Base-by-base conservation (phyloP, 2,113 vertebrate species). In the Epinephelus cyanopodus region DNA sequence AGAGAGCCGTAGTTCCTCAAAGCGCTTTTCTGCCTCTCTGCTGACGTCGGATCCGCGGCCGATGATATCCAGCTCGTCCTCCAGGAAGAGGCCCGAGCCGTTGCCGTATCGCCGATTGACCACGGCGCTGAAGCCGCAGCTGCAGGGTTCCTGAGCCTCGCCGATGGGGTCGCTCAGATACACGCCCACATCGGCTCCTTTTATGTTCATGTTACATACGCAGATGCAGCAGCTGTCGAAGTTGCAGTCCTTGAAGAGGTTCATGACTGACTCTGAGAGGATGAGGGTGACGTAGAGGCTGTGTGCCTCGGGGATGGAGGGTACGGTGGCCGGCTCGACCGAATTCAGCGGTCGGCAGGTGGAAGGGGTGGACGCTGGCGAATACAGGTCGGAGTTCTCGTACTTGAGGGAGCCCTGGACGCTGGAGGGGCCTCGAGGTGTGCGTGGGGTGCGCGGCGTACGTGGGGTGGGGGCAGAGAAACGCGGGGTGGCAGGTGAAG, bases 171-270 rank as follows among this genome's bases (percentile, higher is more conserved):
- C 98, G 14, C 97, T 97, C 93, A 99, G 97, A 96, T 99, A 99
- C 90, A 99, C 97, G 64, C 98, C 98, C 87, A 97, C 97, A 56
- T 99, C 98, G 19, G 98, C 97, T 91, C 98, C 98, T 95, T 97
- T 99, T 89, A 99, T 99, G 93, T 99, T 99, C 97, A 98, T 99
- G 94, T 99, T 99, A 90, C 98, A 99, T 47, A 98, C 98, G 39
- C 98, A 99, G 89, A 99, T 96, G 95, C 98, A 99, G 93, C 98
- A 99, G 96, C 98, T 99, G 95, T 99, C 98, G 66, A 99, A 99
- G 95, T 98, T 99, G 91, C 98, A 99, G 95, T 99, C 98, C 90
- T 98, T 99, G 95, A 98, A 99, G 85, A 99, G 97, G 81, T 99
- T 99, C 97, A 98, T 97, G 86, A 98, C 97, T 0, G 98, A 99